Evolutionary conservation across 2,888 invertebrate species (phyloP), one percentile per base, ranked within the genome.

Genomic region (Euphydryas editha): DNA sequence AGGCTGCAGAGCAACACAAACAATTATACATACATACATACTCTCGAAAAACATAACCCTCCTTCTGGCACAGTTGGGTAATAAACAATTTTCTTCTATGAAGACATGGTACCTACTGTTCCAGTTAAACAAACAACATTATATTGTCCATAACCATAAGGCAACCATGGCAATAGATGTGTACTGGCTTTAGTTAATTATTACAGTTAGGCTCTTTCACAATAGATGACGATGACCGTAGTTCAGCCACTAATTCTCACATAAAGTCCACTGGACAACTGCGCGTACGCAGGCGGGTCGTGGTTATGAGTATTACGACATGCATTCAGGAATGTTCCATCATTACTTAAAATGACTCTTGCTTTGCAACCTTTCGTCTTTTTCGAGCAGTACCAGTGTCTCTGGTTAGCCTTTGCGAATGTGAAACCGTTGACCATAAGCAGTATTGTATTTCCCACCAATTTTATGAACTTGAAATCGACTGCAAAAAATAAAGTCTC

Each of bases 361-460:
- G 83, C 82, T 44, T 75, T 80, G 57, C 84, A 85, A 0, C 82
- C 81, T 58, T 77, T 80, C 0, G 59, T 7, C 42, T 73, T 77
- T 46, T 77, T 75, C 0, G 83, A 84, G 60, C 83, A 84, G 42
- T 83, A 84, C 79, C 79, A 80, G 36, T 72, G 72, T 4, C 59
- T 66, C 15, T 69, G 68, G 17, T 51, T 75, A 37, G 70, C 75
- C 15, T 75, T 74, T 0, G 80, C 75, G 55, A 78, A 83, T 0
- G 82, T 81, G 47, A 71, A 82, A 0, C 79, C 75, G 0, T 73
- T 59, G 11, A 78, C 59, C 51, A 80, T 75, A 0, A 78, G 62
- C 20, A 77, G 39, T 11, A 21, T 70, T 42, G 60, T 69, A 30
- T 72, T 73, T 2, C 62, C 59, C 2, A 62, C 21, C 15, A 73